phyloP scores from a whole-genome alignment of 1,140 invertebrate species.

The Radopholus similis region DNA sequence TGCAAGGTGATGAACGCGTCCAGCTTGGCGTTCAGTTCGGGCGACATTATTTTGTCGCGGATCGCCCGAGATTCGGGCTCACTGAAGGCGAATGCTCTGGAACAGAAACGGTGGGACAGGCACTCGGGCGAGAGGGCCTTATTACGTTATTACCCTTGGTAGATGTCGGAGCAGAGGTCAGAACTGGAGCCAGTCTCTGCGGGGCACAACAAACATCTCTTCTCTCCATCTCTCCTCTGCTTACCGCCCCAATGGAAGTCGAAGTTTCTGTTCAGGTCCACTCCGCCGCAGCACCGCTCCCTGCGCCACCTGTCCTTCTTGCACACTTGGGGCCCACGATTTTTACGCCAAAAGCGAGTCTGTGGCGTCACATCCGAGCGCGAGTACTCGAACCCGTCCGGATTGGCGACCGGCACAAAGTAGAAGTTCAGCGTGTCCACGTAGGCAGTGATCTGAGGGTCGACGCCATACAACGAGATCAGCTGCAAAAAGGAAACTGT shows the following conservation, averaged over 20 bases:
- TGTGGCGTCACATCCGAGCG: slow-evolving; percentile 56
- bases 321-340: slow-evolving; percentile 49
- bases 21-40: slow-evolving; percentile 54
- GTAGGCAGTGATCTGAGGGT: slow-evolving; percentile 51
- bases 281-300: slow-evolving; percentile 58
- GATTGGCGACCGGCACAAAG: slow-evolving; percentile 63
- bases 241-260: slow-evolving; percentile 59
- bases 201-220: neutral
- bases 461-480: slow-evolving; percentile 47
- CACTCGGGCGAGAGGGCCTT: slow-evolving; percentile 20
- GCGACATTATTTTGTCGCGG: slow-evolving; percentile 55
- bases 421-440: slow-evolving; percentile 62
- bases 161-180: slow-evolving; percentile 58
- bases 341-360: slow-evolving; percentile 57
- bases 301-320: slow-evolving; percentile 58
- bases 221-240: neutral
- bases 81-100: slow-evolving; percentile 35
- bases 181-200: slow-evolving; percentile 54
- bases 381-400: slow-evolving; percentile 60
- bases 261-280: slow-evolving; percentile 63
- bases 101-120: neutral
- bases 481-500: slow-evolving; percentile 28
- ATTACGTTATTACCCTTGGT: slow-evolving; percentile 36
- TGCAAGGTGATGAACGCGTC: slow-evolving; percentile 59
- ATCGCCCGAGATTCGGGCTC: slow-evolving; percentile 50